Evolutionary conservation across 2,797 vertebrate genomes (phyloP), one percentile per base, ranked within the genome.

Genomic region (Smutsia gigantea): DNA sequence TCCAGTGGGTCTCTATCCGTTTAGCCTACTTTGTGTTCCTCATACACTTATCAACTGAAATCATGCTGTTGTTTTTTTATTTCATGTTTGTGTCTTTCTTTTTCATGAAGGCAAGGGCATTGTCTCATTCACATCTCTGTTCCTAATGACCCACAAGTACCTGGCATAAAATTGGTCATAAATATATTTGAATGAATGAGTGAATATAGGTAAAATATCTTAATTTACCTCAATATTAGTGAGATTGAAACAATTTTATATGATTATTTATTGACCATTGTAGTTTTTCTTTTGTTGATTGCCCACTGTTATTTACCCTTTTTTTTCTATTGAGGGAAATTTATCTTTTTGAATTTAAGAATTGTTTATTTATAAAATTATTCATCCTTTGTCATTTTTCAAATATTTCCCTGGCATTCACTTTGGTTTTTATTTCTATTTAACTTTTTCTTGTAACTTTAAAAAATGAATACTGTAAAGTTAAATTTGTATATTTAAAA

Each of bases 281-380:
- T 57, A 71, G 12, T 81, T 86, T 87, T 85, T 34, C 53, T 72
- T 87, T 72, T 86, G 27, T 90, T 93, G 29, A 78, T 66, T 49
- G 13, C 18, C 27, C 42, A 49, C 10, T 87, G 31, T 71, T 55
- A 77, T 94, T 87, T 82, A 5, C 21, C 25, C 12, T 46, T 57
- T 83, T 81, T 77, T 61, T 74, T 59, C 49, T 51, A 5, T 4
- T 74, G 27, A 31, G 39, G 19, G 63, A 14, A 77, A 61, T 55
- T 93, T 71, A 72, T 39, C 23, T 61, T 94, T n/a, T 91, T 31
- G 1, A 46, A 59, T 81, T 74, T 31, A 27, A 64, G 42, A 85
- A 74, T 63, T 75, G 85, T 57, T 81, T 95, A n/a, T n/a, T 18
- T 95, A 31, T 59, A 92, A 77, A 72, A 61, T 31, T 88, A 42